Base-by-base conservation (phyloP, 2,797 vertebrate species). In the Chrysocyon brachyurus region DNA sequence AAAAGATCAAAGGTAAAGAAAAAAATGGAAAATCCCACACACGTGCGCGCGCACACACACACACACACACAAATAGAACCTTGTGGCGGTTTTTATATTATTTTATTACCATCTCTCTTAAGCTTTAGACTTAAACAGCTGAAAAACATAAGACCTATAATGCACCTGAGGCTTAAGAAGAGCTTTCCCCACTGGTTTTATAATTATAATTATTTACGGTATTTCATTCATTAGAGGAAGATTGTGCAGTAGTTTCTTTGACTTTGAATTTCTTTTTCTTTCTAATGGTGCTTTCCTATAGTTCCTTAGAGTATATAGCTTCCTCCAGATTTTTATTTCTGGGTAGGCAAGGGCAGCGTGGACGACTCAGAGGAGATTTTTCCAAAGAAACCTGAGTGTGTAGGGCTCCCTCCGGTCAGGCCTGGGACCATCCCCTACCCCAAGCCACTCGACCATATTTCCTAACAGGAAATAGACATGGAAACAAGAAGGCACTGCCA, bases 141-240 rank as follows among this genome's bases (percentile, higher is more conserved):
- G 57, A 52, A 86, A 94, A 96, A 77, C 4, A 21, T 26, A 49
- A 56, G 49, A 66, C 26, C 31, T 22, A 49, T 11, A 52, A 54
- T 4, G 17, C 26, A 85, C 46, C 4, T 11, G 16, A 70, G 40
- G 61, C 85, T 81, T 85, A 75, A 2, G 28, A 94, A 28, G 26
- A 33, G 31, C 63, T 75, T 83, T 33, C 56, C 24, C 46, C 17
- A 16, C 56, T 49, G 88, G 28, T 26, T 81, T 93, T 24, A 28
- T 36, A 40, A 11, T 68, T 64, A 52, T 36, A 3, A 86, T 33
- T 93, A 73, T 79, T 61, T 87, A 75, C 70, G 24, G 40, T 61
- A n/a, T 66, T 46, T 85, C 91, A 64, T 54, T 90, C 46, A 26
- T 19, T 59, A 64, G 19, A 92, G 6, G 63, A 85, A 96, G 94